Conservation (phyloP, 2,888 invertebrate genomes). For the Drosophila tripunctata region DNA sequence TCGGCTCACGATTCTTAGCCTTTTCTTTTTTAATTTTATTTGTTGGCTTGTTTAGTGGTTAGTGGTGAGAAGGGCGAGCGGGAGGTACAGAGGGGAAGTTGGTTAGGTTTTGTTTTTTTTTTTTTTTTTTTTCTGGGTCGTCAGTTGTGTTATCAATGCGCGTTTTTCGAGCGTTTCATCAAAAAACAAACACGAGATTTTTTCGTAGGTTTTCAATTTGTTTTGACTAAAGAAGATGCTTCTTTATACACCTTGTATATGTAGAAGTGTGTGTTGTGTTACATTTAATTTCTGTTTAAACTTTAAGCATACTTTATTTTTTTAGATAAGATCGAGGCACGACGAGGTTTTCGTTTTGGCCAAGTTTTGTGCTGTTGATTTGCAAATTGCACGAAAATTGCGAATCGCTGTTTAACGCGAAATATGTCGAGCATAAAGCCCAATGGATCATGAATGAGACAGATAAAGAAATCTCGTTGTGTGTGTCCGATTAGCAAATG, state of each 20-base stretch:
- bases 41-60: conserved; percentile 4
- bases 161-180: conserved; percentile 30
- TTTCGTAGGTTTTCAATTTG: conserved; percentile 25
- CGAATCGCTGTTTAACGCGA: conserved; percentile 1
- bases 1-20: conserved; percentile 5
- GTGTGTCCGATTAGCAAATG: conserved; percentile 11
- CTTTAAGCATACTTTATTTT: conserved; percentile 13
- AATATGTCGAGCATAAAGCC: conserved; percentile 24
- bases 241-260: too few species aligned
- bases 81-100: too few species aligned
- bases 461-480: conserved; percentile 36
- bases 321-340: conserved; percentile 38
- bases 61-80: too few species aligned
- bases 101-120: neutral
- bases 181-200: conserved; percentile 31
- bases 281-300: neutral
- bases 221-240: conserved; percentile 31
- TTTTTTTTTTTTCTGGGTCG: conserved; percentile 27
- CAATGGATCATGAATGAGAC: conserved; percentile 41
- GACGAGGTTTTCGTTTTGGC: conserved; percentile 16
- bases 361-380: conserved; percentile 30
- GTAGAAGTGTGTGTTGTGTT: too few species aligned
- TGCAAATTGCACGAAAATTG: conserved; percentile 4
- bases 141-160: conserved; percentile 48
- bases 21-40: neutral